Percentiles rank a stretch among this genome's conserved stretches.
These are phyloP conservation scores for Callospermophilus lateralis DNA, from an alignment of 2,113 vertebrate species.

Conservation along the genomic window DNA sequence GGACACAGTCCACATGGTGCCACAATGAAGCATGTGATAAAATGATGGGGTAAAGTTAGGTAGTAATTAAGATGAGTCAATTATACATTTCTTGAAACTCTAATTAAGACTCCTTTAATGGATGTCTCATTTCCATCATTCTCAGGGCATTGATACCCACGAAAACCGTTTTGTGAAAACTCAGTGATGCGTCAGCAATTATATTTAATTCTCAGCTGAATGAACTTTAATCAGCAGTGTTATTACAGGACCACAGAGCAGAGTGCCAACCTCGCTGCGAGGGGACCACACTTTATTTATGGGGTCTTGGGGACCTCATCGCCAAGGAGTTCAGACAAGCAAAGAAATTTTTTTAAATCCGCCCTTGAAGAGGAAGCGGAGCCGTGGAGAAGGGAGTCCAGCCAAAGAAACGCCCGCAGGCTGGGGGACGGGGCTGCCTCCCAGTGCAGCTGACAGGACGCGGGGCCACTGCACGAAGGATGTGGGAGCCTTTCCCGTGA, in stretches of 20 bases:
- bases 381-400: background rate
- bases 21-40: fast-evolving
- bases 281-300: background rate
- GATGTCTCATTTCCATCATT: constrained; percentile 78
- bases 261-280: background rate
- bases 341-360: background rate
- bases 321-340: background rate
- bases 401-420: background rate
- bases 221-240: constrained; percentile 53
- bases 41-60: background rate
- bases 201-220: constrained; percentile 73
- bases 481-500: no score
- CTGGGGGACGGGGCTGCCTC: fast-evolving
- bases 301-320: background rate
- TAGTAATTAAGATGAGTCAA: constrained; percentile 58
- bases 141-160: constrained; percentile 67
- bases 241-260: background rate
- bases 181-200: constrained; percentile 36
- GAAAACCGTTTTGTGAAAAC: constrained; percentile 67
- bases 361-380: background rate
- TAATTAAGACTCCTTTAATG: constrained; percentile 64
- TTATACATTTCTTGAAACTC: background rate
- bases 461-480: no score
- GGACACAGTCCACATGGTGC: fast-evolving
- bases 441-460: background rate